Base-by-base conservation (phyloP, 2,888 invertebrate genomes). In the Caradrina kadenii region DNA sequence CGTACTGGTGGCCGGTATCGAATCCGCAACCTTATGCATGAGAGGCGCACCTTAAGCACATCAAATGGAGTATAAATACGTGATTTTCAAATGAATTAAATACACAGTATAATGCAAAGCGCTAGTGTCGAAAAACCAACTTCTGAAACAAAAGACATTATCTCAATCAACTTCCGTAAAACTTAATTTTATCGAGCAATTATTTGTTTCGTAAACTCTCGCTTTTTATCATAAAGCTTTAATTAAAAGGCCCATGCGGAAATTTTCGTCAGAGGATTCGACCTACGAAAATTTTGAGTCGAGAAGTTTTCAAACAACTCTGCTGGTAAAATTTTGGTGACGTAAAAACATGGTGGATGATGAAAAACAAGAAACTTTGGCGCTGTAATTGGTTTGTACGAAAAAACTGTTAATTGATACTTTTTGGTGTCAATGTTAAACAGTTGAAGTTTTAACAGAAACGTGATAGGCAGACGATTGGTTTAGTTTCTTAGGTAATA, bases 211-310 rank as follows among this genome's bases (percentile, higher is more conserved):
- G 15, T 0, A 10, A 73, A 50, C 59, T 49, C 3, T 6, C 22
- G 58, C 8, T 63, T 79, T 73, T 67, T 66, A 42, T 66, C 45
- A 50, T 45, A 50, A 52, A 56, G 60, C 60, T 79, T 68, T 79
- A 66, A 79, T 80, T 69, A 74, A 73, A 63, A 49, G 45, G 7
- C 15, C 31, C 45, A 26, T 26, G 35, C 11, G 49, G 26, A 62
- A 58, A 58, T 63, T 78, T 72, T 55, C n/a, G 61, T 10, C 17
- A 35, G 13, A 50, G 59, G 48, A 48, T 52, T 1, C 10, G 21
- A 8, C 31, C 61, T 48, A 61, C 22, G 39, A 52, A 66, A 69
- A 63, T 69, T 15, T 61, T 35, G 59, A 54, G 60, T 79, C 54
- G 15, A 59, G 64, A 69, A 69, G 31, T 82, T 79, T 49, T 52